Conservation (phyloP, 2,113 vertebrate genomes). For the Rhinoptilus africanus region DNA sequence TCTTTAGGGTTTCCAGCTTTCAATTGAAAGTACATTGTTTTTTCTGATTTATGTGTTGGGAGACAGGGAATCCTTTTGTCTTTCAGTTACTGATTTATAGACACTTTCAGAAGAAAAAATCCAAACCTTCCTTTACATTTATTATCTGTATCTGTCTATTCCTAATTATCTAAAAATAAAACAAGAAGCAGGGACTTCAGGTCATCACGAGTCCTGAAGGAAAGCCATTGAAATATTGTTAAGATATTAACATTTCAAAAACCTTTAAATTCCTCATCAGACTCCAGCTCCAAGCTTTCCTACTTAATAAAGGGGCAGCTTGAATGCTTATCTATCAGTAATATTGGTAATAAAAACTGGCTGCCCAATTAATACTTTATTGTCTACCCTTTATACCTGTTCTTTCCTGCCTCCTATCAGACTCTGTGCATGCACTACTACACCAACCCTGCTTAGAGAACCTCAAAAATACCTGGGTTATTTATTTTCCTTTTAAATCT, state of each 20-base stretch:
- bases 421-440: background rate
- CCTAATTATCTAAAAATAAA: background rate
- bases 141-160: background rate
- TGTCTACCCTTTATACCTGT: background rate
- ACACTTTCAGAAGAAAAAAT: background rate
- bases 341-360: background rate
- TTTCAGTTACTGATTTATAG: background rate
- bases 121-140: accelerated
- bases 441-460: background rate
- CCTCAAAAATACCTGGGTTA: background rate
- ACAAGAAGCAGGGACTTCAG: background rate
- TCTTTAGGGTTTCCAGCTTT: background rate
- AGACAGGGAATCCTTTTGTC: background rate
- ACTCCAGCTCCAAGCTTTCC: background rate
- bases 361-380: background rate
- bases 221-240: background rate
- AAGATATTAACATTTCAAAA: background rate
- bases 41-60: background rate
- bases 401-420: background rate
- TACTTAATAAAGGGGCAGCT: constrained; percentile 10
- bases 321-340: background rate
- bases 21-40: background rate
- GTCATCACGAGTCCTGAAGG: background rate
- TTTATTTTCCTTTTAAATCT: background rate
- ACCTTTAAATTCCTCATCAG: constrained; percentile 17